Base-by-base conservation (phyloP, 1,140 invertebrate species). In the Bathynomus jamesi region DNA sequence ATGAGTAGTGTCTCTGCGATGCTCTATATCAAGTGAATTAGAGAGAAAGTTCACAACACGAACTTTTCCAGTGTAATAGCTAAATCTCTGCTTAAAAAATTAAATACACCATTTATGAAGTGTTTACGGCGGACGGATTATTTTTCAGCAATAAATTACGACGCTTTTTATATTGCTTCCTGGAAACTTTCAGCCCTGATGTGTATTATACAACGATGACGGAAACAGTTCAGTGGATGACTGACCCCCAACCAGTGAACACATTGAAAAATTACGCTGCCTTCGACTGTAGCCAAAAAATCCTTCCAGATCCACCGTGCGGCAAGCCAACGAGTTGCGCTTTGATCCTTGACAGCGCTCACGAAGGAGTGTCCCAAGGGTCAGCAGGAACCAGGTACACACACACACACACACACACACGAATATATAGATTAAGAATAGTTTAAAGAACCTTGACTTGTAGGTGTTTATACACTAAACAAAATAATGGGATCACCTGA, bases 161-260 rank as follows among this genome's bases (percentile, higher is more conserved):
- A n/a, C n/a, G n/a, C n/a, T n/a, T 21, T 1, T 32, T 25, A 17
- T 25, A 29, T 28, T 1, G 30, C n/a, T 25, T 61, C 13, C 25
- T 63, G 13, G 25, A 8, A 53, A 13, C 17, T 17, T 65, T 30
- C 74, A 76, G 75, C 2, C 61, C 70, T 71, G 92, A 96, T 79
- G 92, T 95, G 5, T 95, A 91, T 84, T 93, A 94, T 79, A 90
- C 95, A 5, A 95, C 93, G 0, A 87, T 89, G n/a, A 94, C 93
- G 0, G 93, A 96, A 84, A 89, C 91, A 27, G 82, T 96, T 25
- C 89, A 90, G 17, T 96, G 93, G 91, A 91, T 96, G 82, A 94
- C 91, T 2, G 91, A 95, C 78, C 93, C 94, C 0, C 89, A 88
- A 79, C 82, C 90, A 17, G 80, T 87, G 2, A 89, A 88, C 76